Evolutionary conservation across 2,888 invertebrate species (phyloP), one percentile per base, ranked within the genome.

Genomic region (Dryocosmus kuriphilus): DNA sequence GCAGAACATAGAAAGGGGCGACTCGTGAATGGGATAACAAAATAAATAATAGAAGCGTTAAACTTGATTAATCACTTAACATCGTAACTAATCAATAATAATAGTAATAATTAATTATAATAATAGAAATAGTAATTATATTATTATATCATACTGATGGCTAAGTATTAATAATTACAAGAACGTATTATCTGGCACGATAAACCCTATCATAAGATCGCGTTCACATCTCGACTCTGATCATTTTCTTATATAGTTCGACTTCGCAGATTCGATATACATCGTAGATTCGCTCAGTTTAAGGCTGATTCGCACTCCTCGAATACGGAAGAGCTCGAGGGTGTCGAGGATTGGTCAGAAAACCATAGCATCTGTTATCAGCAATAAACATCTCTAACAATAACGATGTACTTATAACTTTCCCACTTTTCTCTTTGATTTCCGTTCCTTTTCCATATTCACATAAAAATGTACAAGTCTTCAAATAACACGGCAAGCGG

Each of bases 11-110:
- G 73, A 75, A 80, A 80, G 78, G 77, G 81, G 79, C 24, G 77
- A 80, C 74, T 78, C 77, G 74, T 83, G 78, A 88, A 87, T 85
- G 84, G 89, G 88, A 90, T 90, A 91, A 91, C 91, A 91, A 91
- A 91, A 91, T 91, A 91, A 91, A 91, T 91, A 91, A 91, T 91
- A 91, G 90, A 91, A 91, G 91, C 90, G 88, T 90, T 90, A 89
- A 91, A 91, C 90, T 89, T 90, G 89, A 91, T 90, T 90, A 91
- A 91, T 91, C 80, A 89, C 90, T 90, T 90, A 89, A 90, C 90
- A 91, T 91, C 88, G 86, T 89, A 90, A 90, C 88, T 90, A 90
- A 86, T 80, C 79, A 88, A 86, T 88, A 88, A 89, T 88, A 87
- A 87, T 88, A 85, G 85, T 85, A 84, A 86, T 86, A 87, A 88